Conservation (phyloP, 2,113 vertebrate genomes). For the Gnathonemus echidnorhynchus region DNA sequence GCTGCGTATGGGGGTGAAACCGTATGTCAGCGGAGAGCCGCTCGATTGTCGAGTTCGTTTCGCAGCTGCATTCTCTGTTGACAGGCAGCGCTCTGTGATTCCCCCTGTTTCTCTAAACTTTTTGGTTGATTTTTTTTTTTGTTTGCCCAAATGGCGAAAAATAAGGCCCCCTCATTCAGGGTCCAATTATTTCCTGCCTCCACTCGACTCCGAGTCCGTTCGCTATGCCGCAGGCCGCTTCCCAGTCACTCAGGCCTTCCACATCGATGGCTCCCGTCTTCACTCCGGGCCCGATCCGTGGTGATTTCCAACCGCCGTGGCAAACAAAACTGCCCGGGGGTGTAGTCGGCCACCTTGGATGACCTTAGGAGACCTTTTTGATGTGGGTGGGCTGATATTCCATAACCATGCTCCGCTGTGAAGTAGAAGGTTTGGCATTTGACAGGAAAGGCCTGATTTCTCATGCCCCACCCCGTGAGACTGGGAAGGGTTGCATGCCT, state of each 20-base stretch:
- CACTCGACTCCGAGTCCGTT: too few species aligned
- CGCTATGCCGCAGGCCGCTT: too few species aligned
- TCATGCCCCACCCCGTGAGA: background rate
- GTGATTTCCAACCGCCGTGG: background rate
- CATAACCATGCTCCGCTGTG: too few species aligned
- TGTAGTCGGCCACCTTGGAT: background rate
- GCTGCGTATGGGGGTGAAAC: conserved; percentile 18
- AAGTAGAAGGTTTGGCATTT: background rate
- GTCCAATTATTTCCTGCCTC: background rate
- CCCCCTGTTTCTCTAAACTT: background rate
- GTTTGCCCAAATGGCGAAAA: background rate
- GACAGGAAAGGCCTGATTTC: background rate
- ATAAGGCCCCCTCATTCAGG: background rate
- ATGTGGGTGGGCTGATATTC: background rate
- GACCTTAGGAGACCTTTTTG: background rate
- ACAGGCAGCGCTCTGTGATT: background rate
- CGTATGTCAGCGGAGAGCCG: background rate
- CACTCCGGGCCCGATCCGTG: background rate
- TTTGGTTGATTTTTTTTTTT: too few species aligned
- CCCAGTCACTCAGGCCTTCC: background rate
- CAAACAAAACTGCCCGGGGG: background rate
- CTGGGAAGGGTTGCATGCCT: background rate
- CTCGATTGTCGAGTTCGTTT: background rate
- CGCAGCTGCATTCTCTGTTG: background rate
- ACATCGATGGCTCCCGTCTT: background rate